Conservation (phyloP, 2,888 invertebrate genomes). For the Amaurobius ferox region DNA sequence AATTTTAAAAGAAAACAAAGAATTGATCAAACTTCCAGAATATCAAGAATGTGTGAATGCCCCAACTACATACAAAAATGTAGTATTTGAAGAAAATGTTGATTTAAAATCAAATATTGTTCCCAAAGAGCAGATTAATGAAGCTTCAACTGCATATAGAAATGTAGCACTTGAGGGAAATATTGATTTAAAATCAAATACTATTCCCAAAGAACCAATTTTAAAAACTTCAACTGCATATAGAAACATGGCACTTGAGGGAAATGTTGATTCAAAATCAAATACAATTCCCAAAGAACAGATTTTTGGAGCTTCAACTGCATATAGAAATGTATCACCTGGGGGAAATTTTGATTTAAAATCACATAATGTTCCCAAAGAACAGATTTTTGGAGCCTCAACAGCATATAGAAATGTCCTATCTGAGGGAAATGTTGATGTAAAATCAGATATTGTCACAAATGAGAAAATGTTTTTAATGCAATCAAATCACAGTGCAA, state of each 20-base stretch:
- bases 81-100: slow-evolving; percentile 20
- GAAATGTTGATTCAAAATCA: background rate
- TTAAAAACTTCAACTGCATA: background rate
- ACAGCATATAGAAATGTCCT: no score
- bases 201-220: background rate
- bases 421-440: no score
- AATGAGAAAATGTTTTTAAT: no score
- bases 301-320: background rate
- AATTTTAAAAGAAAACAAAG: background rate
- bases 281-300: background rate
- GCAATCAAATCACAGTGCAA: no score
- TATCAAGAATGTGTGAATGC: slow-evolving; percentile 6
- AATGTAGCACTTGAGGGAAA: slow-evolving; percentile 30
- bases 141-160: background rate
- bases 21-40: background rate
- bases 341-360: background rate
- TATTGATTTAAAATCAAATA: background rate
- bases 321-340: slow-evolving; percentile 22
- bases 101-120: background rate
- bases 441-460: no score
- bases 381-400: no score
- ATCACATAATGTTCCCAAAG: background rate
- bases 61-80: slow-evolving; percentile 11
- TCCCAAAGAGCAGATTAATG: background rate
- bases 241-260: slow-evolving; percentile 26